Evolutionary conservation across 2,113 vertebrate species (phyloP).

Genomic region (Camelus dromedarius): DNA sequence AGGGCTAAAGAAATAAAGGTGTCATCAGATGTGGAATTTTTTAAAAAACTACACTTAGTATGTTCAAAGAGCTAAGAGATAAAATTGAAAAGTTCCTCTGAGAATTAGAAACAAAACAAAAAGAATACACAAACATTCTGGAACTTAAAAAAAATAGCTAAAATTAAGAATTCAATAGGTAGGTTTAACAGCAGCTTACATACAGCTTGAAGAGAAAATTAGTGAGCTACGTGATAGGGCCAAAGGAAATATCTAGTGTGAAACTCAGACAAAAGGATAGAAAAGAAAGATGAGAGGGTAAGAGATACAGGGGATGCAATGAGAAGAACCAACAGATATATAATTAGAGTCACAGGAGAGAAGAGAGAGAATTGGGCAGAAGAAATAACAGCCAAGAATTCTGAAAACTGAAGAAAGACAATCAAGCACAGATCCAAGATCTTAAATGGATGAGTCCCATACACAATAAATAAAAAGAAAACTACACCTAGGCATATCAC

Average conservation of each 20-base stretch:
- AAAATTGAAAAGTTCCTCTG: constrained; percentile 17
- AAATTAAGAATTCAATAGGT: constrained; percentile 22
- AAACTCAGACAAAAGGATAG: constrained; percentile 24
- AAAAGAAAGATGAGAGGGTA: constrained; percentile 23
- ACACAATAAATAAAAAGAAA: neutral
- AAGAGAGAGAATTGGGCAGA: neutral
- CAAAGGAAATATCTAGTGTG: constrained; percentile 21
- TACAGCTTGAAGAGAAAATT: constrained; percentile 20
- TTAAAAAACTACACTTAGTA: neutral
- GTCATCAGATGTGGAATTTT: neutral
- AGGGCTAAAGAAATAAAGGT: neutral
- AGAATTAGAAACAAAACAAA: constrained; percentile 41
- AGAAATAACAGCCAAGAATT: neutral
- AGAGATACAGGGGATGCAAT: neutral
- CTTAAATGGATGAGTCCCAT: neutral
- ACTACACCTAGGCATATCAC: neutral
- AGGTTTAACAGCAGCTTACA: constrained; percentile 19
- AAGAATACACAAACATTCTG: neutral
- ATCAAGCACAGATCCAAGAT: neutral
- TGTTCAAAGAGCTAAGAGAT: constrained; percentile 35
- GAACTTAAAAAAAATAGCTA: constrained; percentile 31
- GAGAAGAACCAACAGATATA: neutral
- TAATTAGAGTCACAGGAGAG: neutral
- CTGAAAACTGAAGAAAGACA: neutral
- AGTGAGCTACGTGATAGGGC: neutral